Base-by-base conservation (phyloP, 2,797 vertebrate species). In the Phyllotis vaccarum region DNA sequence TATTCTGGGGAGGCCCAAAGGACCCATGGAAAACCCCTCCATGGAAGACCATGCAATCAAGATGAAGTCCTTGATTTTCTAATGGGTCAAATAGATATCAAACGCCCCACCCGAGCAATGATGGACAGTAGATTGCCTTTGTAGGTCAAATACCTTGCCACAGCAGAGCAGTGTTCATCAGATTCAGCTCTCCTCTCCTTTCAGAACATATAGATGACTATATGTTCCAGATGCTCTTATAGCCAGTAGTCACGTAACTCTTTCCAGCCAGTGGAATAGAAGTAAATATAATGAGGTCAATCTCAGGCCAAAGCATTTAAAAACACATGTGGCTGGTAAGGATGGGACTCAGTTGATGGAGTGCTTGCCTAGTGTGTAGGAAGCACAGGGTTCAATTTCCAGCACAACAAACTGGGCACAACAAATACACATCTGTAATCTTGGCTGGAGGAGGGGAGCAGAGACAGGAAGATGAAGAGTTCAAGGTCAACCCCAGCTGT, bases 171-270 rank as follows among this genome's bases (percentile, higher is more conserved):
- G 29, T 3, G 43, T 21, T 66, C 66, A 17, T 43, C 0, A 2
- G 34, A 10, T 27, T 40, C 70, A 62, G 22, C 14, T 56, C n/a
- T 78, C 60, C 4, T 27, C 21, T 22, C 27, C 34, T 91, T 52
- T 27, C n/a, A 52, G 75, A 79, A 52, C 31, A 43, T 8, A 9
- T 24, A 70, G 43, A 64, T 12, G 66, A 91, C 68, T 76, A 58
- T 66, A 91, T 90, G 93, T 96, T 86, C 79, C 64, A 91, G 79
- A 58, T 0, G 1, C 0, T 68, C 52, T 94, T 76, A 76, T 16
- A 16, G 46, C 14, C 8, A 1, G 2, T 0, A n/a, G 21, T 60
- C 95, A 81, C 10, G 4, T 96, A 93, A 92, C 37, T 86, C 13
- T 11, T 43, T 54, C 17, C 6, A 78, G 79, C 68, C 80, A 83